phyloP scores from a whole-genome alignment of 2,888 invertebrate species.

The Isotomurus palustris region DNA sequence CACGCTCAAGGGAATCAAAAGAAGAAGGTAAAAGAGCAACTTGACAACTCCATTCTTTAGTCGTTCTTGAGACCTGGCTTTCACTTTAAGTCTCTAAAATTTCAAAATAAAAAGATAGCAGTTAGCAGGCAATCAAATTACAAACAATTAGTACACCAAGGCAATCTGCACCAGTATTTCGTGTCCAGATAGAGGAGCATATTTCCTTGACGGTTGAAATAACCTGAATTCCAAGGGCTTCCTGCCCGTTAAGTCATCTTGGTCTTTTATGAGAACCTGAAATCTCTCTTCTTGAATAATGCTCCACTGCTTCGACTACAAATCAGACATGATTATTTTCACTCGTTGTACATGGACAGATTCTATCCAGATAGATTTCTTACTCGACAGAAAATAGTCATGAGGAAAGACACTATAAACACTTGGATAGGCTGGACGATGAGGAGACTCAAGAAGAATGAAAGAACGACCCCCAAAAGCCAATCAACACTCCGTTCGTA shows the following conservation, averaged over 20 bases:
- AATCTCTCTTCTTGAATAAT: conserved; percentile 12
- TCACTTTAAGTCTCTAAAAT: conserved; percentile 15
- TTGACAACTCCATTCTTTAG: background rate
- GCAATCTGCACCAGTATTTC: conserved; percentile 14
- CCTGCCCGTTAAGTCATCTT: background rate
- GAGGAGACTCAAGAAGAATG: conserved; percentile 22
- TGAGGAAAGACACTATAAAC: conserved; percentile 11
- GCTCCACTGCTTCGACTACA: background rate
- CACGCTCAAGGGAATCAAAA: conserved; percentile 16
- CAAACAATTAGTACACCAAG: background rate
- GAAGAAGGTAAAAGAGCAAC: background rate
- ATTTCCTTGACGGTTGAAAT: conserved; percentile 14
- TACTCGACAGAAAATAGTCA: conserved; percentile 3
- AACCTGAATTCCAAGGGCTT: background rate
- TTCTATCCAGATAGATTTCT: no score
- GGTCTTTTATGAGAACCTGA: conserved; percentile 12
- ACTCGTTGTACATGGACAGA: no score
- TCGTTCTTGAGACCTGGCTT: conserved; percentile 21
- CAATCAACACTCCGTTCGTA: conserved; percentile 29
- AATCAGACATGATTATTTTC: background rate
- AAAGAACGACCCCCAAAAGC: conserved; percentile 19
- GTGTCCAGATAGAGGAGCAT: conserved; percentile 21
- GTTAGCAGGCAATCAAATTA: no score
- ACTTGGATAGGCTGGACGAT: conserved; percentile 27
- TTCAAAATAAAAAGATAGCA: conserved; percentile 5